Evolutionary conservation across 2,888 invertebrate species (phyloP).

Genomic region (Blomia tropicalis): DNA sequence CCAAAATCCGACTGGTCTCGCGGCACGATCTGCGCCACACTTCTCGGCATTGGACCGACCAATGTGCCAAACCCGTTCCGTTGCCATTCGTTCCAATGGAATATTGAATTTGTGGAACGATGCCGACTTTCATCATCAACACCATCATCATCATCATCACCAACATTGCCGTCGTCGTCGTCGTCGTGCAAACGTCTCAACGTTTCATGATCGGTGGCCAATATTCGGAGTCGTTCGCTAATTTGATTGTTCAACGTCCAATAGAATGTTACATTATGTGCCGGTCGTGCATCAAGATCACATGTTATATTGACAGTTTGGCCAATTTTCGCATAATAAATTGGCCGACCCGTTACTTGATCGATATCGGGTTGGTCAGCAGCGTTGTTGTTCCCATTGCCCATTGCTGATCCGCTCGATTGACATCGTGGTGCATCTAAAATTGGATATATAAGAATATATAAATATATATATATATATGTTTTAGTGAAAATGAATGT

Average conservation of each 20-base stretch:
- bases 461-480: no score
- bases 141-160: neutral
- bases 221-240: neutral
- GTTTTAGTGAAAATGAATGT: no score
- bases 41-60: neutral
- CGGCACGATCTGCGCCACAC: neutral
- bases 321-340: conserved; percentile 6
- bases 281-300: neutral
- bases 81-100: neutral
- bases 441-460: no score
- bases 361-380: no score
- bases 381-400: no score
- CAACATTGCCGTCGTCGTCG: neutral
- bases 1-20: neutral
- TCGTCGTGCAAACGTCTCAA: no score
- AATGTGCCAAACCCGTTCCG: no score
- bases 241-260: conserved; percentile 15
- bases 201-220: neutral
- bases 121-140: neutral
- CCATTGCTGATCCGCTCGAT: no score
- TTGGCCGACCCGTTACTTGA: neutral
- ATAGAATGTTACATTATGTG: conserved; percentile 3
- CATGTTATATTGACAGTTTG: conserved; percentile 8
- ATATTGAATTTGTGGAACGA: neutral
- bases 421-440: conserved; percentile 6